Conservation (phyloP, 2,888 invertebrate genomes). For the Bellardia bayeri region DNA sequence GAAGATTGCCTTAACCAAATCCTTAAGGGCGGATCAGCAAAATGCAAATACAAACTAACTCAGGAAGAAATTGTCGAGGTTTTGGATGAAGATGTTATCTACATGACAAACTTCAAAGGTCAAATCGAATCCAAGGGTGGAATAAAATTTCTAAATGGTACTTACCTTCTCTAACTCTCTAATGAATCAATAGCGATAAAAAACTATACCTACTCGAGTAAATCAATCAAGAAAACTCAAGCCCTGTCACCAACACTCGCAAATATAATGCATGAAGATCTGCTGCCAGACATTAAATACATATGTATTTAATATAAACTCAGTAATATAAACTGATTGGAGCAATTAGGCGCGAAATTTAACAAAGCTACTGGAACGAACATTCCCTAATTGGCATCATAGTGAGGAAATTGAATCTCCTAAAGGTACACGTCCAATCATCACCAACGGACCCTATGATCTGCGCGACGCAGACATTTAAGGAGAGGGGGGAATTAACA, state of each 20-base stretch:
- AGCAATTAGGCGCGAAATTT: no score
- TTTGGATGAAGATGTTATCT: neutral
- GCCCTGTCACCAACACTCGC: neutral
- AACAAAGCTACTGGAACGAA: no score
- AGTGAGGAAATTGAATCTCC: neutral
- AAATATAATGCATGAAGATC: constrained; percentile 7
- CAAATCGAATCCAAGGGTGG: neutral
- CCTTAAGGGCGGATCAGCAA: neutral
- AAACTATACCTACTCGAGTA: neutral
- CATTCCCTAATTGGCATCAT: no score
- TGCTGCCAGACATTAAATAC: constrained; percentile 8
- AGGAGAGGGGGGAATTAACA: neutral
- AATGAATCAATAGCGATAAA: constrained; percentile 1
- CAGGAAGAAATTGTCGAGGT: neutral
- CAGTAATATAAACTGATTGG: no score
- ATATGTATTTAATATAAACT: no score
- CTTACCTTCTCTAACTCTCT: neutral
- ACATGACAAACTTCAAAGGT: constrained; percentile 1
- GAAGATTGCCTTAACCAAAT: neutral
- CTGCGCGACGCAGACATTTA: neutral
- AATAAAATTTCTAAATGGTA: neutral
- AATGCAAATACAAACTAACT: neutral
- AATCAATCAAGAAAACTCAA: neutral
- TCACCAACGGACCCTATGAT: neutral
- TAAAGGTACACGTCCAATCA: no score